Evolutionary conservation across 2,797 vertebrate species (phyloP), one percentile per base, ranked within the genome.

Genomic region (Spinibarbus caldwelli): DNA sequence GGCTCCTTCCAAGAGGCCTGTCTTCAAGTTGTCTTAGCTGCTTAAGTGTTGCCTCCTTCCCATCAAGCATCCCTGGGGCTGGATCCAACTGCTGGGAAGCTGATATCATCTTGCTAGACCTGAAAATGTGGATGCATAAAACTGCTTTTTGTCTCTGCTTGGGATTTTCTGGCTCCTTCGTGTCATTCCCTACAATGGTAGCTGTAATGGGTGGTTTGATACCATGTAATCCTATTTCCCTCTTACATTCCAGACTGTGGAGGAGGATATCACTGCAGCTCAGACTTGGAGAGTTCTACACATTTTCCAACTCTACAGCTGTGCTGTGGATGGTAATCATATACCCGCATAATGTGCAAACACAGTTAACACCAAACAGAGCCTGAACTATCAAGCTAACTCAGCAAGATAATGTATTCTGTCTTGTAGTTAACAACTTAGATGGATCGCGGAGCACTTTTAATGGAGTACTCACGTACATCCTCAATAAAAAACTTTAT

Each of bases 161-260:
- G 36, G 45, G 57, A 68, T 81, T 88, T 72, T 72, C 31, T 73
- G 67, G 70, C 70, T 86, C 17, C 29, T 78, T 45, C 67, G 12
- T 36, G 70, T 64, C 75, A 73, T 79, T 81, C 76, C 49, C 52
- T 82, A 78, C 80, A 52, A 47, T 72, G 72, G 68, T 49, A 54
- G 80, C 72, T 64, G 80, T 84, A 76, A 88, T 83, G 57, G 87
- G 78, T 78, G 83, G 83, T 84, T 84, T 68, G 75, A 84, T 78
- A 84, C 83, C 83, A 84, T 84, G 83, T 84, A 84, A 84, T 84
- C 83, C 83, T 45, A 78, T 85, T 85, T 78, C 76, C 49, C 67
- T 78, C 64, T 84, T 70, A 84, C 64, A 84, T 84, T 78, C 64
- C 75, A 79, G 83, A 78, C 52, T 78, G 64, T 45, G 66, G 83